phyloP scores from a whole-genome alignment of 2,888 invertebrate species.

The Zelleria hepariella region DNA sequence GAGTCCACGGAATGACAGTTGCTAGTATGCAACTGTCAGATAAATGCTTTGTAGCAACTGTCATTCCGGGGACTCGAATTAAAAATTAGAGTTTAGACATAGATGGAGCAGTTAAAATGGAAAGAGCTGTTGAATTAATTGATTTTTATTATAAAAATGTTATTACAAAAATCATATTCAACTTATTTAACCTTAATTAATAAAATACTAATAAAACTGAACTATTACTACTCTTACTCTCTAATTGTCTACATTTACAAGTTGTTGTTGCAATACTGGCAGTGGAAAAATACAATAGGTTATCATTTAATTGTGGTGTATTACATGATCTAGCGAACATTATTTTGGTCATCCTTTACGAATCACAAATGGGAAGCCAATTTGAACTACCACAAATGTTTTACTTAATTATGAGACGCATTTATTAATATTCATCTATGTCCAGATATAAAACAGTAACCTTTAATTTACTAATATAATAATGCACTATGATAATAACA shows the following conservation, averaged over 20 bases:
- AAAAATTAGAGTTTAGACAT: neutral
- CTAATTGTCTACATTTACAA: slow-evolving; percentile 32
- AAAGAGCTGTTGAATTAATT: slow-evolving; percentile 18
- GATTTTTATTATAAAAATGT: slow-evolving; percentile 67
- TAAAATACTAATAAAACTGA: slow-evolving; percentile 22
- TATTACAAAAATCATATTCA: slow-evolving; percentile 66
- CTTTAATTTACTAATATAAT: neutral
- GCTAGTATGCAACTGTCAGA: no score
- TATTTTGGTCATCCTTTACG: slow-evolving; percentile 18
- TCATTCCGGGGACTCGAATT: no score
- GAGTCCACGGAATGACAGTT: no score
- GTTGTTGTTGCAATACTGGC: slow-evolving; percentile 68
- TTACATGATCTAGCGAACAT: slow-evolving; percentile 24
- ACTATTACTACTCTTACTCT: slow-evolving; percentile 38
- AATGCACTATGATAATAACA: neutral
- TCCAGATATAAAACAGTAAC: neutral
- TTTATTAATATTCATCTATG: neutral
- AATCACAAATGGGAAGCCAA: slow-evolving; percentile 8
- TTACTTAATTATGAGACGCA: neutral
- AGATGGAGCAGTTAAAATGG: slow-evolving; percentile 3
- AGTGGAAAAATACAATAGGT: slow-evolving; percentile 66
- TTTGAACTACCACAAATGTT: neutral
- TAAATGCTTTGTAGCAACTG: no score
- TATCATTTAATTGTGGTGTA: slow-evolving; percentile 29
- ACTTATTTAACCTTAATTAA: slow-evolving; percentile 43